phyloP scores from a whole-genome alignment of 37 sponge, comb jelly and placozoan species.

The Lycopodina hypogea region DNA sequence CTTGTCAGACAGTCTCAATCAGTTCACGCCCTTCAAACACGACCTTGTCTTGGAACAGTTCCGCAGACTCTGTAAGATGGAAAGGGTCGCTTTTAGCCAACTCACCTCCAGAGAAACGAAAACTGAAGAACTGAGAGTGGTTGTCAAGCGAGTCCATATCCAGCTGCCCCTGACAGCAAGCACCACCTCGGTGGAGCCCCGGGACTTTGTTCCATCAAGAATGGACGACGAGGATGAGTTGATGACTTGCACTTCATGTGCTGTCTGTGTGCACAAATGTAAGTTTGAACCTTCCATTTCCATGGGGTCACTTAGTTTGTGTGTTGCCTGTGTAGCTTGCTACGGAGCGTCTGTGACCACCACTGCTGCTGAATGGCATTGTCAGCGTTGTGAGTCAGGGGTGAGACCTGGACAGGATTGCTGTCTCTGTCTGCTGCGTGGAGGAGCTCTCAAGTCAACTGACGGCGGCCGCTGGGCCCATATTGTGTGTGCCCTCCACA shows the following conservation, averaged over 20 bases:
- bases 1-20: constrained; percentile 45
- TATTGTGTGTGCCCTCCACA: constrained; percentile 76
- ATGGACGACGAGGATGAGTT: constrained; percentile 18
- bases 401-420: constrained; percentile 67
- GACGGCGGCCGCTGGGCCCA: constrained; percentile 75
- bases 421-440: constrained; percentile 78
- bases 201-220: constrained; percentile 1
- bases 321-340: constrained; percentile 47
- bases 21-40: constrained; percentile 21
- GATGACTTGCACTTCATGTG: constrained; percentile 50
- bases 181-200: constrained; percentile 8
- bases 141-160: constrained; percentile 49
- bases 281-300: not conserved
- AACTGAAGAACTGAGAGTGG: constrained; percentile 29
- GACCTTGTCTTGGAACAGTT: constrained; percentile 13
- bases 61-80: not conserved
- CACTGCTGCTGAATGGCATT: constrained; percentile 50
- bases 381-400: constrained; percentile 58
- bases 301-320: not conserved
- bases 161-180: constrained; percentile 15
- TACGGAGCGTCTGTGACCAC: constrained; percentile 54
- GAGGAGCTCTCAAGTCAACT: constrained; percentile 88
- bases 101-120: not conserved
- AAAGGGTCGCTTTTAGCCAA: not conserved
- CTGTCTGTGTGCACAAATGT: constrained; percentile 71